These are phyloP conservation scores for Muschampia plurimacula DNA, from an alignment of 2,888 invertebrate genomes.

Conservation along the genomic window DNA sequence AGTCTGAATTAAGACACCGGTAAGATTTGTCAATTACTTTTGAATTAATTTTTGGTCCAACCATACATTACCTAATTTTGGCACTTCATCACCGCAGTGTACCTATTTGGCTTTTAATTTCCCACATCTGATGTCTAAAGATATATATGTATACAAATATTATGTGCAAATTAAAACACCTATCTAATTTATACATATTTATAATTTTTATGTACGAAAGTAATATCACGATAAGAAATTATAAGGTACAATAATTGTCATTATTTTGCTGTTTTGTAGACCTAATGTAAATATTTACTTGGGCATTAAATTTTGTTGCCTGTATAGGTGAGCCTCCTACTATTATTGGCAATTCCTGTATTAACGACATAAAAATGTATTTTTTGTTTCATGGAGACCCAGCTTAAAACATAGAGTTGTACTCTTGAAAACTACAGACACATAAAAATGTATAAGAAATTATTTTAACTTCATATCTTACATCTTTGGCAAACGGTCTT, in stretches of 20 bases:
- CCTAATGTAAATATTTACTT: too few relatives aligned
- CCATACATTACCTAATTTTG: slow-evolving; percentile 21
- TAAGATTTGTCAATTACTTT: not conserved
- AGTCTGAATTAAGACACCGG: not conserved
- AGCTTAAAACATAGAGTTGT: slow-evolving; percentile 1
- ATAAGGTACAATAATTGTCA: too few relatives aligned
- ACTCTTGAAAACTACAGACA: not conserved
- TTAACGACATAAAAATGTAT: too few relatives aligned
- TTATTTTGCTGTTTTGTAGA: too few relatives aligned
- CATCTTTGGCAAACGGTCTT: slow-evolving; percentile 2
- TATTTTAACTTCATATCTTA: not conserved
- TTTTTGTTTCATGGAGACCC: too few relatives aligned
- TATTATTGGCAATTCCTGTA: too few relatives aligned
- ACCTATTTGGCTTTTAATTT: slow-evolving; percentile 12
- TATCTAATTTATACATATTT: slow-evolving; percentile 10
- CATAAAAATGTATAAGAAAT: not conserved
- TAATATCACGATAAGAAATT: too few relatives aligned
- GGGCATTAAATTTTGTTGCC: too few relatives aligned
- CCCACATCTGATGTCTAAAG: slow-evolving; percentile 1
- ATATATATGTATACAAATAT: slow-evolving; percentile 1
- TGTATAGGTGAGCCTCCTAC: too few relatives aligned
- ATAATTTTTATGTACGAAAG: too few relatives aligned
- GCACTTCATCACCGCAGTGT: not conserved
- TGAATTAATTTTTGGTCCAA: slow-evolving; percentile 22
- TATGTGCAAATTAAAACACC: slow-evolving; percentile 14